Evolutionary conservation across 2,113 vertebrate genomes (phyloP), one percentile per base, ranked within the genome.

Genomic region (Melanerpes aurifrons): DNA sequence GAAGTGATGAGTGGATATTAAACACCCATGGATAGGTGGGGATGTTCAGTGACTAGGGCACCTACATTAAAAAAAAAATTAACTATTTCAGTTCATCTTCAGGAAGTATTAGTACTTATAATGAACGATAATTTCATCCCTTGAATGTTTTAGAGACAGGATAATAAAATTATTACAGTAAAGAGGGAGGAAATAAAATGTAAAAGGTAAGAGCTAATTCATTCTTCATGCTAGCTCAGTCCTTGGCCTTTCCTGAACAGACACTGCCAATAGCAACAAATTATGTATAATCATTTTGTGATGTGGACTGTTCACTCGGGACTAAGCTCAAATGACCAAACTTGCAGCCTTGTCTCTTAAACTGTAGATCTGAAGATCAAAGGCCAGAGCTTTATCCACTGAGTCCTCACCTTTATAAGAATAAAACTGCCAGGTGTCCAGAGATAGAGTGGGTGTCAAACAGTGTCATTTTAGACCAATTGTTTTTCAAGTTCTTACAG

Each of bases 201-300:
- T 90, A 96, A 93, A 95, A 96, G 86, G 86, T 95, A 96, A 95
- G 70, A 94, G 87, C 66, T 94, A 96, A 95, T 93, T 97, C 93
- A 95, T 96, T 97, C 79, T 86, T 87, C 82, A 61, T 82, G 73
- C 79, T 85, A 89, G 75, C 75, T 96, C 93, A 97, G 94, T 95
- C 93, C 88, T 95, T 96, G 96, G 97, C 94, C 97, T 97, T 96
- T 97, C 85, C 87, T 84, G 88, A 96, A 89, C 71, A 96, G 90
- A 92, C 81, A 79, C 66, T 84, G 82, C 81, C 93, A 92, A 89
- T 63, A 92, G 95, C 84, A 94, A 96, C 90, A 93, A 94, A 97
- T 90, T 94, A 96, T 43, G 47, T 94, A 89, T 84, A 93, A 95
- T 84, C 48, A 76, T 91, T 96, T 82, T 93, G 89, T 93, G 89